Evolutionary conservation across 2,797 vertebrate species (phyloP).

Genomic region (Picus viridis): DNA sequence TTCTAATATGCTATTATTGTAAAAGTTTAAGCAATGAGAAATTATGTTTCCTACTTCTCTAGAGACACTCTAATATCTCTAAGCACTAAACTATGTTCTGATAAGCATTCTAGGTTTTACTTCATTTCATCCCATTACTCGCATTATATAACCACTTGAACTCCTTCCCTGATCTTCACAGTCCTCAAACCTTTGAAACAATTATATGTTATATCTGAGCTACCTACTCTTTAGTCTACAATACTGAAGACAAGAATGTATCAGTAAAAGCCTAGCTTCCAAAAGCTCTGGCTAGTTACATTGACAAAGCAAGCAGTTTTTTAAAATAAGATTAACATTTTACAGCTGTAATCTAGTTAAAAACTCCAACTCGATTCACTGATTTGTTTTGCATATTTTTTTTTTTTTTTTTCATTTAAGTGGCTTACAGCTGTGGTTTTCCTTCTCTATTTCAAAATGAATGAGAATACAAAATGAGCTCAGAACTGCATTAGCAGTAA

Average conservation of each 20-base stretch:
- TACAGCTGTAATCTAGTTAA: constrained; percentile 12
- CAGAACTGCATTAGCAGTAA: background rate
- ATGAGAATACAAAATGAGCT: background rate
- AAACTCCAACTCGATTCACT: background rate
- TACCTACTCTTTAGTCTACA: background rate
- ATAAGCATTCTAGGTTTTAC: background rate
- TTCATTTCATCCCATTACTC: background rate
- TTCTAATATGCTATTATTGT: background rate
- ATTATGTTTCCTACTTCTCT: background rate
- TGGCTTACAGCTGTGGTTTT: background rate
- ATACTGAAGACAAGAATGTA: background rate
- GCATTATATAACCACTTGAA: background rate
- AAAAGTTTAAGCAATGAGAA: constrained; percentile 10
- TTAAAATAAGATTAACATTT: background rate
- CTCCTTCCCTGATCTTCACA: background rate
- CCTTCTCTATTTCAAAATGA: background rate
- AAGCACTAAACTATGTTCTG: background rate
- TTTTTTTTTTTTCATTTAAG: background rate
- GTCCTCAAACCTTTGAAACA: background rate
- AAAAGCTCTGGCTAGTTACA: background rate
- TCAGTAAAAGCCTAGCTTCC: background rate
- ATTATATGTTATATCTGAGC: background rate
- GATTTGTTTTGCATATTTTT: background rate
- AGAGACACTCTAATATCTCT: background rate
- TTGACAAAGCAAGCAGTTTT: background rate